Percentiles rank a stretch among this genome's conserved stretches.
Evolutionary conservation across 1,140 invertebrate species (phyloP).

Genomic region (Halesus radiatus): DNA sequence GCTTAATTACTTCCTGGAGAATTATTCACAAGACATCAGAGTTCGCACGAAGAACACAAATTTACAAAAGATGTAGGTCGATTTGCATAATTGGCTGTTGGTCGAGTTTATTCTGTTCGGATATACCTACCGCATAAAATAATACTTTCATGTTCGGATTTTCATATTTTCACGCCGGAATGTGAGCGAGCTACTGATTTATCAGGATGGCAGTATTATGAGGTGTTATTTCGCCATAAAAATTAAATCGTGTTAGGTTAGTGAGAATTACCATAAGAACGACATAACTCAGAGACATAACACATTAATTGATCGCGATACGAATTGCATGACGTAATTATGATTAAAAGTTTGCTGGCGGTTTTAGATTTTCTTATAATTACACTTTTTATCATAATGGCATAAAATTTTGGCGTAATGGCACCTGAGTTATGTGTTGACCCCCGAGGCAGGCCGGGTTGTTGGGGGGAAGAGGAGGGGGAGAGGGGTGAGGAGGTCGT

Average conservation of each 20-base stretch:
- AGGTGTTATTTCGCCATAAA: no score
- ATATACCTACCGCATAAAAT: no score
- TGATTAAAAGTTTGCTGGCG: constrained; percentile 4
- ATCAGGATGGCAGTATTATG: no score
- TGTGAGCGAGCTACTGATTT: no score
- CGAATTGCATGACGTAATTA: constrained; percentile 13
- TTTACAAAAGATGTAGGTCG: not conserved
- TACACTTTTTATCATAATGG: constrained; percentile 30
- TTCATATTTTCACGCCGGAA: no score
- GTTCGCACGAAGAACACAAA: not conserved
- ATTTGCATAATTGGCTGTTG: no score
- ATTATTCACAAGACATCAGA: constrained; percentile 1
- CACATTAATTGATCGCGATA: constrained; percentile 29
- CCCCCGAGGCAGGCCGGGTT: constrained; percentile 17
- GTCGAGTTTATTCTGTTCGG: no score
- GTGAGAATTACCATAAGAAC: not conserved
- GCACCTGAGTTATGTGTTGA: constrained; percentile 32
- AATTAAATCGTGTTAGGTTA: no score
- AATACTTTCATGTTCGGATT: no score
- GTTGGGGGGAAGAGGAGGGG: constrained; percentile 3
- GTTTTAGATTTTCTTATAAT: constrained; percentile 21
- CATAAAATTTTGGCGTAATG: constrained; percentile 11
- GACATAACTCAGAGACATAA: not conserved
- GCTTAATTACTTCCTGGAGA: constrained; percentile 21
- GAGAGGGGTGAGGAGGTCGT: constrained; percentile 37